A percentile compares a stretch with the other conserved stretches of the same genome.
Evolutionary conservation across 2,113 vertebrate genomes (phyloP).

Genomic region (Syngnathoides biaculeatus): DNA sequence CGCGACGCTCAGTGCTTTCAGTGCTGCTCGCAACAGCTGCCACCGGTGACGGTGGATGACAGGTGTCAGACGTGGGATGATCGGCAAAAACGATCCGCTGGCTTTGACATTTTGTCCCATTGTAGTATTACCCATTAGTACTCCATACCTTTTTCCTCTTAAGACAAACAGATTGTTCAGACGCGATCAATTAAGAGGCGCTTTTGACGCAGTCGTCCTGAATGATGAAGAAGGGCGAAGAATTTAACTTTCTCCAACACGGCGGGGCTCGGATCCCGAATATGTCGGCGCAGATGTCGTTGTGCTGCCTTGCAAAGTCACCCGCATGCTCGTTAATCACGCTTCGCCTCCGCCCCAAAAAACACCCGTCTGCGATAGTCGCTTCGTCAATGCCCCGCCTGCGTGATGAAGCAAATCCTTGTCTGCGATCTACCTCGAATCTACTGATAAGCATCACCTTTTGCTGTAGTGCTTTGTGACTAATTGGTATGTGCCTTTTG

Average conservation of each 20-base stretch:
- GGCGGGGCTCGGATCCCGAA: not conserved
- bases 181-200: not conserved
- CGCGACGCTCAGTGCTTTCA: no score
- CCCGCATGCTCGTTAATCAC: constrained; percentile 37
- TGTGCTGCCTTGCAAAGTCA: constrained; percentile 29
- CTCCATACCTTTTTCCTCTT: not conserved
- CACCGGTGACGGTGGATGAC: no score
- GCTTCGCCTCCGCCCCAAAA: not conserved
- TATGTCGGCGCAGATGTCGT: constrained; percentile 42
- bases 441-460: constrained; percentile 67
- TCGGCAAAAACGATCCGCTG: no score
- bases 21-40: no score
- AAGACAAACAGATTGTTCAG: not conserved
- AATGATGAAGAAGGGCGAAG: not conserved
- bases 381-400: constrained; percentile 39
- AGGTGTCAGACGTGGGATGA: no score
- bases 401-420: constrained; percentile 32
- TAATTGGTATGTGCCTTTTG: constrained; percentile 68
- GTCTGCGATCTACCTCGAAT: constrained; percentile 55
- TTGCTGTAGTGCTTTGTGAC: constrained; percentile 57
- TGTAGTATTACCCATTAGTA: not conserved
- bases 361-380: not conserved
- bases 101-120: no score
- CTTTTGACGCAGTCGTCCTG: not conserved
- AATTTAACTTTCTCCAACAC: not conserved